Base-by-base conservation (phyloP, 2,113 vertebrate species). In the Parotia lawesii region DNA sequence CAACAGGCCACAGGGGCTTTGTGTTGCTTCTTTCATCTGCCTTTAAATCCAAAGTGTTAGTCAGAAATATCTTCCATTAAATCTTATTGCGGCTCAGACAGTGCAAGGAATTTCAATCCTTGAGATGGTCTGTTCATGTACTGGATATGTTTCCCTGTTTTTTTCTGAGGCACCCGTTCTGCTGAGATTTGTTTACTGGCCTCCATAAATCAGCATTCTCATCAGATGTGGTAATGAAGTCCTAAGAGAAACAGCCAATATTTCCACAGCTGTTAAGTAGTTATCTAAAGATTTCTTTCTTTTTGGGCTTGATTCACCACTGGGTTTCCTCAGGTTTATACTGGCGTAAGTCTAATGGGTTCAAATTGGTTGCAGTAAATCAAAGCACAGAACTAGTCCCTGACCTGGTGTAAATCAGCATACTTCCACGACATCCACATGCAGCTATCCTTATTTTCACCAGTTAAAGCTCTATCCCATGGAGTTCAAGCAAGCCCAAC, bases 131-230 rank as follows among this genome's bases (percentile, higher is more conserved):
- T 72, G 9, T 54, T 89, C 54, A 31, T 58, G 25, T 31, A 40
- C 6, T 45, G 45, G 14, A 37, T 50, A 44, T 40, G 28, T 85
- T 90, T 75, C 72, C 56, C 47, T 75, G 66, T 9, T 48, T 90
- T 88, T 85, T 82, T 24, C 18, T 57, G 31, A 72, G 37, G n/a
- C 23, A 20, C 2, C 2, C 29, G 57, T 89, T 84, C 69, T 84
- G 40, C 42, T 57, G 53, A 88, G 65, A 57, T 72, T 89, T 96
- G 91, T 94, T 96, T 96, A 94, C 93, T 57, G 17, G 33, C 82
- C 25, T 93, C 33, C 53, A 82, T 94, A 96, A 96, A 96, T 94
- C 93, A 92, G 21, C 73, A 91, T 96, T 96, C 93, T 91, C n/a
- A 47, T 92, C 53, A 89, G 77, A 91, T 92, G 93, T 69, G 29